These are phyloP conservation scores for Equus przewalskii DNA, from an alignment of 2,113 vertebrate genomes.

Conservation along the genomic window DNA sequence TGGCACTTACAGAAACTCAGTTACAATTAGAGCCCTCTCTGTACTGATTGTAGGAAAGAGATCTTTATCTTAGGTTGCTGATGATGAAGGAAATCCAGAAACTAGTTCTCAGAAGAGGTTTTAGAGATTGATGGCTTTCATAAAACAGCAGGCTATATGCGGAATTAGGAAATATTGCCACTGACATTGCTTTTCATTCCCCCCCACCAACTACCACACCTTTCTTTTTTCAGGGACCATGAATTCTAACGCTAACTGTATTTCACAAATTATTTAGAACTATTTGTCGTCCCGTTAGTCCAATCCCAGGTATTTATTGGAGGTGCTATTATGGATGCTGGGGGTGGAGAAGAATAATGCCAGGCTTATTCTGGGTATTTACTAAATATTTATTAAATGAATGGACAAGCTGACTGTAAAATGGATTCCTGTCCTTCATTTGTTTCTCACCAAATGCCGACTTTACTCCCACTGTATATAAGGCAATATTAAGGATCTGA, in stretches of 20 bases:
- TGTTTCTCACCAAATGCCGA: not conserved
- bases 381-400: not conserved
- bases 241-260: not conserved
- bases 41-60: not conserved
- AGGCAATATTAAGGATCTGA: not conserved
- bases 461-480: not conserved
- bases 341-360: not conserved
- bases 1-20: not conserved
- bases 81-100: not conserved
- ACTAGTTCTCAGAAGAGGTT: conserved; percentile 40
- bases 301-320: not conserved
- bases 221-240: not conserved
- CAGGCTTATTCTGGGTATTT: not conserved
- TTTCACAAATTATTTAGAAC: not conserved
- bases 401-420: not conserved
- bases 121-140: not conserved
- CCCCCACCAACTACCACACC: not conserved
- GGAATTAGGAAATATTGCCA: not conserved
- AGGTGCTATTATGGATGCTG: not conserved
- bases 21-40: not conserved
- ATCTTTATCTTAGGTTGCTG: not conserved
- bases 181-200: not conserved
- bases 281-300: not conserved
- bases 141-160: not conserved
- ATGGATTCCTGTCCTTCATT: not conserved